Evolutionary conservation across 2,888 invertebrate genomes (phyloP), one percentile per base, ranked within the genome.

Genomic region (Philonicus albiceps): DNA sequence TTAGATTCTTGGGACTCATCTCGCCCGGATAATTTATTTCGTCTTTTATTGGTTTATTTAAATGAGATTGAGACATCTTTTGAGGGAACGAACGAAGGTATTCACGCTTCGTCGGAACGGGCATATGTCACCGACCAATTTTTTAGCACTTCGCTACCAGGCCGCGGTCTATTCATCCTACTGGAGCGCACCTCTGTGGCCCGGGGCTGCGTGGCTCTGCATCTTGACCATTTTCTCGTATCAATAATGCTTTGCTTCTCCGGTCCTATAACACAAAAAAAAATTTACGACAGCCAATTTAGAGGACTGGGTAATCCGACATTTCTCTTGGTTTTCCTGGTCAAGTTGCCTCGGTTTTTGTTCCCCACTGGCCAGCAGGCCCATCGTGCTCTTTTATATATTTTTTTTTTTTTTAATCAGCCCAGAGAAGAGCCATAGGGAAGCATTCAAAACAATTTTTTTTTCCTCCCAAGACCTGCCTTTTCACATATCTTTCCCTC

Each of bases 211-310:
- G 27, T 3, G 43, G 43, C 27, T 7, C 43, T 30, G 27, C 8
- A 27, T 80, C 49, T 22, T 53, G n/a, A 49, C 80, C 53, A 76
- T 30, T 30, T 64, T 64, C 30, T 64, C 72, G 22, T 55, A 55
- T 83, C 83, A 83, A 72, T 72, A 55, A 64, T 22, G 83, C 37
- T n/a, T 16, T 40, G 64, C 72, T 64, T 83, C 64, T 37, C 72
- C 7, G 31, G 22, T 3, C 40, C 34, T 80, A 76, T 27, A 76
- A 43, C 7, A 37, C 8, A 75, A 34, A 76, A 76, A 85, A 83
- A 87, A 87, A 87, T 86, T 87, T 87, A 87, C 74, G 87, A 85
- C 87, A 86, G 86, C 86, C 87, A 83, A 87, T 87, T 87, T 83
- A 76, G 43, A 19, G 86, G 80, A 87, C 72, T 72, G 73, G 73